Base-by-base conservation (phyloP, 2,113 vertebrate species). In the Turdus rufiventris region DNA sequence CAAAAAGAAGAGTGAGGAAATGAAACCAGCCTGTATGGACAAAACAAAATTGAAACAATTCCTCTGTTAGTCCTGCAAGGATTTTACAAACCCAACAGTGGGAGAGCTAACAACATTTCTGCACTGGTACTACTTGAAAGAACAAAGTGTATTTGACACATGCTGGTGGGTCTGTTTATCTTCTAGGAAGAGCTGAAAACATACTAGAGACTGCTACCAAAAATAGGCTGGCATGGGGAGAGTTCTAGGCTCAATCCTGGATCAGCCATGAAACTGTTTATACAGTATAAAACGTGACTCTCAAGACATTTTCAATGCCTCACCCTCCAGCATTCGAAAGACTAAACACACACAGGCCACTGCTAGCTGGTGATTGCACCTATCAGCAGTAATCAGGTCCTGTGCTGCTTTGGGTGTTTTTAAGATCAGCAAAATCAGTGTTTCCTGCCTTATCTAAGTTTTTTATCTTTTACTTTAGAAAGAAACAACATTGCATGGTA, bases 361-460 rank as follows among this genome's bases (percentile, higher is more conserved):
- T 79, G 33, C 31, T 78, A 89, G 85, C 81, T 50, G 5, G 88
- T 68, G 53, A 90, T 67, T 88, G 85, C 75, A 93, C 33, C 81
- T 33, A 74, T 34, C 63, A 91, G 45, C 43, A 91, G 67, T 93
- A 76, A 95, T 78, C 82, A 96, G 60, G 24, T 18, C 61, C 38
- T 94, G 66, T 54, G 20, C 5, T 38, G 19, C 9, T 45, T 58
- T 18, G 18, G 28, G 9, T 43, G 19, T 4, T 18, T 65, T 53
- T 51, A 63, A 40, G 50, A 91, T n/a, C 85, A 93, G 40, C 70
- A 72, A 83, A 78, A 89, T 54, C 88, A 75, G 34, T 74, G 71
- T 92, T 85, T 93, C 56, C 53, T 85, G 68, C 60, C 63, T 95
- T 89, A 75, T 72, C 74, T 80, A 84, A 75, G 26, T 12, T 53